Evolutionary conservation across 2,113 vertebrate genomes (phyloP), one percentile per base, ranked within the genome.

Genomic region (Phylloscopus trochiloides): DNA sequence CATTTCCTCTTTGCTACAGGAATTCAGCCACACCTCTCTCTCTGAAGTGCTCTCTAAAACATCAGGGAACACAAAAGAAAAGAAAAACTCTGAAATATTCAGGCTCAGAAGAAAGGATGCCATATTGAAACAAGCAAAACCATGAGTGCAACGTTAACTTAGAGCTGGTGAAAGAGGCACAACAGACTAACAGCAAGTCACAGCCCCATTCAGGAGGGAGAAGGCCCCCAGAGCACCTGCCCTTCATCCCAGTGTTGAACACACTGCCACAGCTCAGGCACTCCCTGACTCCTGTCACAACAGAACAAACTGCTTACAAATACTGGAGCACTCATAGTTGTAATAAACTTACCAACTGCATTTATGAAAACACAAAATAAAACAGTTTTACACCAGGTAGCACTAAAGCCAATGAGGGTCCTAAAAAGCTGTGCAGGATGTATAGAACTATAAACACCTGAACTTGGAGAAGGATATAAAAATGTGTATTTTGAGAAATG

Each of bases 91-190:
- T 32, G 40, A 68, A 87, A 65, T 29, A 32, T 26, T 70, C 16
- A 36, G 25, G 18, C 38, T 32, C 12, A 34, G 57, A 28, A 29
- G 26, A 47, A 77, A 61, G 0, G 18, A 42, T 63, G 28, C 6
- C 17, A 10, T 24, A 38, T 2, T 29, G 26, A 40, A 86, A 68
- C 14, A 59, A 59, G 29, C 5, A 5, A 51, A 88, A 45, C 6
- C 32, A 38, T 0, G 0, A 92, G 2, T 22, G 43, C 52, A 66
- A 14, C 1, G 3, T 32, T 68, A 50, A 45, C 11, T 59, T 59
- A 7, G 4, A n/a, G 13, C 17, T 12, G 45, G 29, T 2, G 1
- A 75, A 83, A 80, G 43, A 38, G 17, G 54, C 15, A 76, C 34
- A 62, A 42, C 15, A 67, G 52, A 15, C 4, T 8, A 51, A 14